Conservation (phyloP, 2,113 vertebrate species). For the Hirundichthys speculiger region DNA sequence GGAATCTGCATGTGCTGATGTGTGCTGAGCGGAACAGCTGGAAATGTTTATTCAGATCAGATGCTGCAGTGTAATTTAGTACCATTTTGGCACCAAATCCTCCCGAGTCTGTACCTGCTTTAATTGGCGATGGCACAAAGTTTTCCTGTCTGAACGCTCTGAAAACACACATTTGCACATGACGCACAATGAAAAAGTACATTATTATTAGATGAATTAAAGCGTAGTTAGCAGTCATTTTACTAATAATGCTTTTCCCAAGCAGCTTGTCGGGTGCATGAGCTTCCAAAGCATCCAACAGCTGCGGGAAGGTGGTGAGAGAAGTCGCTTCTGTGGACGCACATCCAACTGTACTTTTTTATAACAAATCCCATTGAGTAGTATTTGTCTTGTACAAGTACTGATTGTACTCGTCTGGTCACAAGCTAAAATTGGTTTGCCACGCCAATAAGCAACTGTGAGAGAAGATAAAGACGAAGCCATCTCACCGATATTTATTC, state of each 20-base stretch:
- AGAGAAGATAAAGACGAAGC: constrained; percentile 6
- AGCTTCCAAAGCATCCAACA: not conserved
- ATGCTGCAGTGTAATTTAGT: constrained; percentile 31
- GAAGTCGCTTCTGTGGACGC: not conserved
- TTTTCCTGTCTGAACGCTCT: constrained; percentile 2
- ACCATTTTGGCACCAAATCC: constrained; percentile 32
- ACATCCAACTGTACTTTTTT: too few species aligned
- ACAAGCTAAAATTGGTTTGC: constrained; percentile 8
- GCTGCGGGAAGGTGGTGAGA: not conserved
- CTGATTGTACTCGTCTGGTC: not conserved
- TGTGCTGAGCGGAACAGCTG: constrained; percentile 51
- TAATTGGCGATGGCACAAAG: constrained; percentile 8
- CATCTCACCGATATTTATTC: constrained; percentile 9
- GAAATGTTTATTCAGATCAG: constrained; percentile 63
- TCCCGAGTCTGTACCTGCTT: constrained; percentile 35
- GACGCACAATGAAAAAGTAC: not conserved
- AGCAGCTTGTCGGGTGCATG: not conserved
- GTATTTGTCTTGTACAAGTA: not conserved
- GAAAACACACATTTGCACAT: constrained; percentile 2
- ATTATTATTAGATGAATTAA: not conserved
- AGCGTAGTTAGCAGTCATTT: not conserved
- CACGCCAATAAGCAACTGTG: constrained; percentile 4
- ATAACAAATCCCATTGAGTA: too few species aligned
- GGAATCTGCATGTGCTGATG: constrained; percentile 31
- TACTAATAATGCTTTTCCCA: not conserved